Evolutionary conservation across 1,140 invertebrate species (phyloP).

Genomic region (Drosophila grimshawi): DNA sequence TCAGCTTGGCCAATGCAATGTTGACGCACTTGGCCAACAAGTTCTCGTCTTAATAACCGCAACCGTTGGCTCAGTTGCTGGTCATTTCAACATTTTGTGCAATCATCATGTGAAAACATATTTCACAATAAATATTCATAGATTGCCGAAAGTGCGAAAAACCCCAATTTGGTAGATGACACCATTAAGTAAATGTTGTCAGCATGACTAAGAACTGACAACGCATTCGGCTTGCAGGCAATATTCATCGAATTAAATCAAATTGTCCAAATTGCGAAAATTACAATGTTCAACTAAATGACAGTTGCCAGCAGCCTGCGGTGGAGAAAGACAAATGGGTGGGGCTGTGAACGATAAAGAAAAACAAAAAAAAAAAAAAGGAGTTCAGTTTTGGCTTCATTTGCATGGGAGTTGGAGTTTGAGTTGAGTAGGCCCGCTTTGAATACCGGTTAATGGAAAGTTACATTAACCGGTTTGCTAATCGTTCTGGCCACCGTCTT

Average conservation of each 20-base stretch:
- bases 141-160: conserved; percentile 6
- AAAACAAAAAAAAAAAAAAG: conserved; percentile 9
- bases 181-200: conserved; percentile 51
- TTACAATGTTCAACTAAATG: conserved; percentile 36
- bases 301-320: conserved; percentile 11
- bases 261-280: conserved; percentile 22
- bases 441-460: conserved; percentile 47
- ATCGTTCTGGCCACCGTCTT: conserved; percentile 39
- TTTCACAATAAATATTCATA: conserved; percentile 54
- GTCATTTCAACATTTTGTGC: conserved; percentile 36
- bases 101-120: conserved; percentile 51
- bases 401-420: background rate
- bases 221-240: conserved; percentile 17
- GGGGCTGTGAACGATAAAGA: conserved; percentile 14
- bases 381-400: conserved; percentile 18
- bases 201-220: conserved; percentile 55
- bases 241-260: conserved; percentile 1
- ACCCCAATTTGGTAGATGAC: conserved; percentile 37
- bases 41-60: conserved; percentile 28
- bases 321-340: conserved; percentile 29
- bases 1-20: conserved; percentile 29
- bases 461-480: conserved; percentile 48
- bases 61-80: background rate
- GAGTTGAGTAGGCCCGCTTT: conserved; percentile 20
- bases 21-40: conserved; percentile 38